Conservation (phyloP, 2,797 vertebrate genomes). For the Helarctos malayanus region DNA sequence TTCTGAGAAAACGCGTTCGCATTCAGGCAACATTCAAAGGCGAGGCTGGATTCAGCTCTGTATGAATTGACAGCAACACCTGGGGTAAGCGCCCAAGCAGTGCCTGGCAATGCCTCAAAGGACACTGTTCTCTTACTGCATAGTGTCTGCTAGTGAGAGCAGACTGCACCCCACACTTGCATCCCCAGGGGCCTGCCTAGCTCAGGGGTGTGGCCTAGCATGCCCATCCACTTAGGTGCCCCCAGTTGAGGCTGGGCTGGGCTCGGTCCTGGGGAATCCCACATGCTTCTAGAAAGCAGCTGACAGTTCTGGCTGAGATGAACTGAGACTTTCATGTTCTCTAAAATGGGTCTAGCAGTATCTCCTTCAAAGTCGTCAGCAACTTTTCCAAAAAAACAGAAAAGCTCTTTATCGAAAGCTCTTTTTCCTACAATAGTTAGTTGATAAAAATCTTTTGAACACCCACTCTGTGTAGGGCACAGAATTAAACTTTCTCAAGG, state of each 20-base stretch:
- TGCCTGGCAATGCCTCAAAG: conserved; percentile 70
- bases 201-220: conserved; percentile 22
- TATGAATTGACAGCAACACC: conserved; percentile 72
- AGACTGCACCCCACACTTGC: conserved; percentile 72
- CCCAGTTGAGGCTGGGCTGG: conserved; percentile 63
- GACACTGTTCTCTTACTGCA: background rate
- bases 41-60: background rate
- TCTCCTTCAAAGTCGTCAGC: conserved; percentile 71
- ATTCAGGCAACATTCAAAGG: conserved; percentile 47
- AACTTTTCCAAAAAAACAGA: conserved; percentile 54
- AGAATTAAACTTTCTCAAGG: background rate
- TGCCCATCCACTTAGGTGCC: background rate
- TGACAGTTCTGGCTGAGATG: conserved; percentile 62
- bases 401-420: conserved; percentile 52
- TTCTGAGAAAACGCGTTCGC: conserved; percentile 60
- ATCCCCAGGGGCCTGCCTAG: conserved; percentile 76
- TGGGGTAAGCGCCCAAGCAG: conserved; percentile 72
- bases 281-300: conserved; percentile 62
- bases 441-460: background rate
- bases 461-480: background rate
- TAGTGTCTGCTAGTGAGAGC: conserved; percentile 19
- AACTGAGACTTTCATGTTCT: conserved; percentile 65
- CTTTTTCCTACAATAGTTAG: background rate
- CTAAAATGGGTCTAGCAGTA: conserved; percentile 61
- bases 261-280: conserved; percentile 73